A percentile compares a stretch with the other conserved stretches of the same genome.
Conservation (phyloP, 2,888 invertebrate species). For the Nemapogon koenigi region DNA sequence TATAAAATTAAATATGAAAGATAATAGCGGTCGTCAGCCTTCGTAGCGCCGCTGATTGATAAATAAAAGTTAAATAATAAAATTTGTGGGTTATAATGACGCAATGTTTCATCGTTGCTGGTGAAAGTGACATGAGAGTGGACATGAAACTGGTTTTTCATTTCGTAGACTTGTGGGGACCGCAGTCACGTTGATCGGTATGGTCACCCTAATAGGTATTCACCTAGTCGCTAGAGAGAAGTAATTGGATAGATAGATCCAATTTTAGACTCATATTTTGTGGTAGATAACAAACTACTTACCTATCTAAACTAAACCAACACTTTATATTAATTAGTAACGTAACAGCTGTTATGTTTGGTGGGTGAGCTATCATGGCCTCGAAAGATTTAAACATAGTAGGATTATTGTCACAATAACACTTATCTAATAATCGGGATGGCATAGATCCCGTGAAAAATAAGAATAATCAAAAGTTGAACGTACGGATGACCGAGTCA, state of each 20-base stretch:
- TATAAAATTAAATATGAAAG: slow-evolving; percentile 4
- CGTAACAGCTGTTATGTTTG: no score
- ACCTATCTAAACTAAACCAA: no score
- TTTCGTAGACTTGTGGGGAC: slow-evolving; percentile 2
- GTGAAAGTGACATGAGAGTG: slow-evolving; percentile 27
- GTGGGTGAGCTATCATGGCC: no score
- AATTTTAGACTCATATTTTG: no score
- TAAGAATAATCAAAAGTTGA: slow-evolving; percentile 64
- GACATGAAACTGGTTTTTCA: slow-evolving; percentile 21
- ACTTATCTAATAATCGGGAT: background rate
- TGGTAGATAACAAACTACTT: no score
- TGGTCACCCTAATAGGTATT: no score
- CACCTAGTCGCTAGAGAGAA: no score
- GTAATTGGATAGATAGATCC: no score
- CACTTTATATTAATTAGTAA: no score
- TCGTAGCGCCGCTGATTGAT: slow-evolving; percentile 4
- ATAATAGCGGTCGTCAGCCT: slow-evolving; percentile 15
- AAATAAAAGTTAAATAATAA: slow-evolving; percentile 18
- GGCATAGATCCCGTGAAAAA: slow-evolving; percentile 40
- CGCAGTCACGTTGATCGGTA: background rate
- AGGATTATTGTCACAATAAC: no score
- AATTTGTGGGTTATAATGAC: slow-evolving; percentile 22
- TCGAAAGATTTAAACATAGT: no score
- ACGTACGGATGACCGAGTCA: slow-evolving; percentile 66
- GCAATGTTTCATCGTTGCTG: slow-evolving; percentile 20